A percentile compares a stretch with the other conserved stretches of the same genome.
Evolutionary conservation across 2,888 invertebrate species (phyloP).

Genomic region (Dryocosmus kuriphilus): DNA sequence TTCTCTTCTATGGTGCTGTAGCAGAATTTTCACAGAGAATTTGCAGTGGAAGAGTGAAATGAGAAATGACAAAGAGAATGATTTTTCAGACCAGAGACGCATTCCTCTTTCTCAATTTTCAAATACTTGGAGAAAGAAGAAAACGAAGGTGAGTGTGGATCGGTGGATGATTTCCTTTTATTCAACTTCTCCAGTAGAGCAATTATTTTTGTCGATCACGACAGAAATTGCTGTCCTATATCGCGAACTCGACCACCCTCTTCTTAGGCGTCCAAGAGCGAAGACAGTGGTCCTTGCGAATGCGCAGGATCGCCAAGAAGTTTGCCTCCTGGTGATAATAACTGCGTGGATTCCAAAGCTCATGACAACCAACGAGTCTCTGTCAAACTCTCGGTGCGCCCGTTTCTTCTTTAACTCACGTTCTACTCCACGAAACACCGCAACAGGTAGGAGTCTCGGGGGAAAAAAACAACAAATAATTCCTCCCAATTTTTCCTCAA

Average conservation of each 20-base stretch:
- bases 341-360: neutral
- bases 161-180: neutral
- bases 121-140: conserved; percentile 24
- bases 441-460: conserved; percentile 34
- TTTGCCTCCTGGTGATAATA: conserved; percentile 16
- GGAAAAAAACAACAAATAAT: neutral
- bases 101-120: conserved; percentile 7
- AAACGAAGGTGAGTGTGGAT: conserved; percentile 5
- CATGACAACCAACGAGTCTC: conserved; percentile 26
- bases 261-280: conserved; percentile 5
- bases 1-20: neutral
- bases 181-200: conserved; percentile 1
- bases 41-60: neutral
- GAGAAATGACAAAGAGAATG: neutral
- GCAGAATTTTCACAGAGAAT: neutral
- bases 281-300: conserved; percentile 30
- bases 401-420: neutral
- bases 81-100: neutral
- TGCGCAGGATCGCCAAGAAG: conserved; percentile 33
- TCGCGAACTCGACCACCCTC: conserved; percentile 18
- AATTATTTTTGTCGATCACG: conserved; percentile 21
- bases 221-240: conserved; percentile 40
- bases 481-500: neutral
- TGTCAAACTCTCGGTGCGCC: conserved; percentile 7
- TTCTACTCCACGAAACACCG: conserved; percentile 7